phyloP scores from a whole-genome alignment of 2,113 vertebrate genomes.

The Origma solitaria region DNA sequence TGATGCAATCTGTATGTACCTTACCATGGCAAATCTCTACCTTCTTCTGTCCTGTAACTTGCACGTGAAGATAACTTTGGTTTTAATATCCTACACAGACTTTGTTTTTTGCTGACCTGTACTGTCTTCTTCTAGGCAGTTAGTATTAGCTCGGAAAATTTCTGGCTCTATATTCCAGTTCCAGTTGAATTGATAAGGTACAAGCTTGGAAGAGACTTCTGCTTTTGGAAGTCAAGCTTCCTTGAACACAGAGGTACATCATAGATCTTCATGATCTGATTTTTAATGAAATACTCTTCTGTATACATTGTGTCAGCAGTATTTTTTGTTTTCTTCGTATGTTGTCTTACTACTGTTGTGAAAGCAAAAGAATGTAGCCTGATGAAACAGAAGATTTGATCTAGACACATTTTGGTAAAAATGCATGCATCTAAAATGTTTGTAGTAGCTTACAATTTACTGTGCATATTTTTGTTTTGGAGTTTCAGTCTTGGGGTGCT shows the following conservation, averaged over 20 bases:
- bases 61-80: background rate
- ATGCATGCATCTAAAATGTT: background rate
- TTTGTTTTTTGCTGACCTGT: background rate
- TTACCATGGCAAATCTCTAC: background rate
- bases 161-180: background rate
- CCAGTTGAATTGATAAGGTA: background rate
- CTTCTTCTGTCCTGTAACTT: background rate
- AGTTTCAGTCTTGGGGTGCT: background rate
- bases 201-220: background rate
- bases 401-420: background rate
- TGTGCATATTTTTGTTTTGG: background rate
- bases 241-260: background rate
- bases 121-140: background rate
- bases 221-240: background rate
- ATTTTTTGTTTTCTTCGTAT: background rate
- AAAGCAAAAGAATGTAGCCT: background rate
- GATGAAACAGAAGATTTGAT: background rate
- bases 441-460: background rate
- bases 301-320: background rate
- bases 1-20: rapidly evolving
- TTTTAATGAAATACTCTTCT: background rate
- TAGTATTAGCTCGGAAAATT: background rate
- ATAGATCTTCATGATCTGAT: background rate
- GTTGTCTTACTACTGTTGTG: background rate
- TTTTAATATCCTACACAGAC: background rate